These are phyloP conservation scores for Torymus auratus DNA, from an alignment of 2,888 invertebrate species.

Conservation along the genomic window DNA sequence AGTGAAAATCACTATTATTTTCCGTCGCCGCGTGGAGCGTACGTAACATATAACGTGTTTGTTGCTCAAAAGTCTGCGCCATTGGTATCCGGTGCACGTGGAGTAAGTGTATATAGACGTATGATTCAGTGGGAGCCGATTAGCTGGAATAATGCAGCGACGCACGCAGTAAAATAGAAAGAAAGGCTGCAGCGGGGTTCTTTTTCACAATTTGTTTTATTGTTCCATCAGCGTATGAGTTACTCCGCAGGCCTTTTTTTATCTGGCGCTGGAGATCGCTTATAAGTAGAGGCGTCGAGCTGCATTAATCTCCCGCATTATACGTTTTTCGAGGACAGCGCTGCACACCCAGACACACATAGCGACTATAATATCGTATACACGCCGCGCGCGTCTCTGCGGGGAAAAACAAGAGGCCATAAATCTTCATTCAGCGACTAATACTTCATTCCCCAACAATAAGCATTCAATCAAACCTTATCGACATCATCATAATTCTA, in stretches of 20 bases:
- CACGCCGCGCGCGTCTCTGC: no score
- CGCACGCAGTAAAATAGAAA: slow-evolving; percentile 12
- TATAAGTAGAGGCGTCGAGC: slow-evolving; percentile 18
- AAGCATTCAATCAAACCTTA: slow-evolving; percentile 54
- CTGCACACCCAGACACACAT: neutral
- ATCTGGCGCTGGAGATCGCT: slow-evolving; percentile 8
- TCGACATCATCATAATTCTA: slow-evolving; percentile 53
- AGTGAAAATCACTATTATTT: neutral
- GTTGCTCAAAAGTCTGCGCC: no score
- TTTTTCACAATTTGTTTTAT: slow-evolving; percentile 53
- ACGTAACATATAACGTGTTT: no score
- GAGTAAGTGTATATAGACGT: neutral
- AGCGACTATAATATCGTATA: no score
- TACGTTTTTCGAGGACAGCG: slow-evolving; percentile 22
- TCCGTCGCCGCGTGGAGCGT: neutral
- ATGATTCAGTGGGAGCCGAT: slow-evolving; percentile 32
- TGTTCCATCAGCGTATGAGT: slow-evolving; percentile 16
- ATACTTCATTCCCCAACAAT: slow-evolving; percentile 53
- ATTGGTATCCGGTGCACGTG: no score
- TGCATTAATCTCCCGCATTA: slow-evolving; percentile 44
- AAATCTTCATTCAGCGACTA: slow-evolving; percentile 52
- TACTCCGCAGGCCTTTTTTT: neutral
- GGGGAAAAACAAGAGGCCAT: slow-evolving; percentile 34
- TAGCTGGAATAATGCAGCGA: neutral
- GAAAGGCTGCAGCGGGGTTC: neutral